Base-by-base conservation (phyloP, 1,140 invertebrate species). In the Acromyrmex charruanus region DNA sequence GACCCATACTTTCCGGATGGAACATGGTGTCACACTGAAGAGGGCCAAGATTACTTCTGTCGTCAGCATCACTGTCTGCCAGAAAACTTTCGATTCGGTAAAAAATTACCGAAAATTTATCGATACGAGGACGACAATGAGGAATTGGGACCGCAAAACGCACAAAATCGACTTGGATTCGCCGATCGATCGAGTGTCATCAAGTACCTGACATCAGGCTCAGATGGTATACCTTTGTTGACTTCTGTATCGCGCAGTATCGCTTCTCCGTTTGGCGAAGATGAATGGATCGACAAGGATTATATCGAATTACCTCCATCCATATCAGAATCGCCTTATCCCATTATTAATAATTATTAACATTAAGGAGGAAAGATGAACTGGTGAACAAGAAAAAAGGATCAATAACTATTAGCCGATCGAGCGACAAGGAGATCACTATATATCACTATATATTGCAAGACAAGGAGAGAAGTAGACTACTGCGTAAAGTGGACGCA, bases 1-100 rank as follows among this genome's bases (percentile, higher is more conserved):
- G 96, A 97, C 88, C 96, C 97, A 0, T 98, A 98, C 93, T 97
- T 98, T 92, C 97, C 97, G 0, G 97, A 98, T 94, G 97, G 97
- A 1, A 98, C 97, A 4, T 97, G 97, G 97, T 98, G 97, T 90
- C 97, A 98, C 92, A 95, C 95, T 87, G 96, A 97, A 82, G 95
- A 95, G 58, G 93, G 93, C n/a, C 77, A 91, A 18, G 95, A 97
- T 91, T 98, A 97, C 93, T 98, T 96, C 91, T 98, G 97, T 88
- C 94, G 97, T 39, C 96, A 97, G 68, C 97, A 97, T 93, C 96
- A 97, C 77, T 98, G 97, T 92, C 93, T 97, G 39, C 97, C 97
- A 0, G 96, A 97, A 94, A 95, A 61, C 58, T 95, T 94, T 82
- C 81, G 87, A 77, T 94, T 94, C 69, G 85, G 68, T 0, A 93